These are phyloP conservation scores for Eristalis tenax DNA, from an alignment of 2,888 invertebrate genomes.

Conservation along the genomic window DNA sequence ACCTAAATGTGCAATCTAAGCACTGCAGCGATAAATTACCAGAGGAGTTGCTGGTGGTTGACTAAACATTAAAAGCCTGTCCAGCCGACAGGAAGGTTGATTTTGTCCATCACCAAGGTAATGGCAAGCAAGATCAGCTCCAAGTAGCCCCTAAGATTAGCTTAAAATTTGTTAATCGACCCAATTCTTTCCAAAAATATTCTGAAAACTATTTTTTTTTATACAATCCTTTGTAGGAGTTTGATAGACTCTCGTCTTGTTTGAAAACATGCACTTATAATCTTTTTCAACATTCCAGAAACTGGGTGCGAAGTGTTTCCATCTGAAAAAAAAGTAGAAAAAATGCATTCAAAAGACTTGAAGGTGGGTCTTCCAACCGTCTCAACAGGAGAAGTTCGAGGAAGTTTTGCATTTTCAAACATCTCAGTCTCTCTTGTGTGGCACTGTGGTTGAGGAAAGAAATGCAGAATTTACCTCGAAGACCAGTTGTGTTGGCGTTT, in stretches of 20 bases:
- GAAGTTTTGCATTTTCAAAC: conserved; percentile 45
- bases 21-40: conserved; percentile 72
- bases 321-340: conserved; percentile 18
- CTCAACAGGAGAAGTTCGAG: conserved; percentile 18
- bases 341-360: conserved; percentile 24
- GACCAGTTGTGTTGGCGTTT: conserved; percentile 19
- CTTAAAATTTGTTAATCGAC: conserved; percentile 74
- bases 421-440: not conserved
- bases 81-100: conserved; percentile 62
- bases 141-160: conserved; percentile 52
- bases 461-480: conserved; percentile 54
- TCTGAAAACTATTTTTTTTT: not conserved
- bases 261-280: conserved; percentile 41
- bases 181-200: conserved; percentile 76
- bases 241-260: conserved; percentile 56
- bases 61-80: conserved; percentile 49
- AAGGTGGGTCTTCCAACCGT: conserved; percentile 60
- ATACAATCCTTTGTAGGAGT: conserved; percentile 65
- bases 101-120: conserved; percentile 53
- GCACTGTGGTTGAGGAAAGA: conserved; percentile 17
- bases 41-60: conserved; percentile 74
- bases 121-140: conserved; percentile 31
- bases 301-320: conserved; percentile 56
- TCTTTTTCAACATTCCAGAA: conserved; percentile 69
- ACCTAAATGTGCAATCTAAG: conserved; percentile 80